These are phyloP conservation scores for Takifugu bimaculatus DNA, from an alignment of 2,113 vertebrate species.

Conservation along the genomic window DNA sequence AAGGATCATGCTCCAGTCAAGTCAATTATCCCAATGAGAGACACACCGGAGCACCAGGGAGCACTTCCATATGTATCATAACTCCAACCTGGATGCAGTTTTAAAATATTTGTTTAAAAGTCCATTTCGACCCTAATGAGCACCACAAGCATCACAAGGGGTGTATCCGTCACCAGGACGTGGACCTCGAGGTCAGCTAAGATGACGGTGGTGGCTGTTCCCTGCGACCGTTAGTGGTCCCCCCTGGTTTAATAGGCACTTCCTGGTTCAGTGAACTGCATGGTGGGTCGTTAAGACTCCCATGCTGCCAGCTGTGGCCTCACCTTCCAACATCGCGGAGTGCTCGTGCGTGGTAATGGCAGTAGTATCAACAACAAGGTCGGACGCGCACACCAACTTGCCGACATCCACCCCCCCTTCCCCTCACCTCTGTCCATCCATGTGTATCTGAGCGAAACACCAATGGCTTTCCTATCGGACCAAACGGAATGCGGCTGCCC, in stretches of 20 bases:
- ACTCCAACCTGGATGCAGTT: neutral
- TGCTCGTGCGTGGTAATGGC: constrained; percentile 27
- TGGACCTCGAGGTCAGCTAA: constrained; percentile 14
- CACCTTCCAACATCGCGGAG: constrained; percentile 26
- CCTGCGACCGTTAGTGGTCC: constrained; percentile 22
- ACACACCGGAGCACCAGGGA: neutral
- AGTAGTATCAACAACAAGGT: constrained; percentile 35
- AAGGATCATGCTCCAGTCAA: too few species aligned
- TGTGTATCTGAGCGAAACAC: constrained; percentile 62
- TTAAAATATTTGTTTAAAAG: neutral
- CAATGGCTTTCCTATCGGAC: constrained; percentile 51
- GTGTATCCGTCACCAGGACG: constrained; percentile 17
- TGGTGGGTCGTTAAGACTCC: constrained; percentile 65
- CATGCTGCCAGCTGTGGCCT: constrained; percentile 63
- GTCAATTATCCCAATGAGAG: too few species aligned
- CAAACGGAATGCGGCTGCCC: constrained; percentile 37
- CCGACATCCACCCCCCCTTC: constrained; percentile 29
- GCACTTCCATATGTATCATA: neutral
- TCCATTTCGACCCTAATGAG: too few species aligned
- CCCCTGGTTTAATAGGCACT: constrained; percentile 59
- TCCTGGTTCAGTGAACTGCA: constrained; percentile 66
- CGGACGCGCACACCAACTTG: neutral
- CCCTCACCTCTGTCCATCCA: constrained; percentile 49
- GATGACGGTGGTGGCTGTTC: constrained; percentile 50
- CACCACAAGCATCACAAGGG: neutral